Conservation (phyloP, 2,797 vertebrate species). For the Cynodonichthys magdalenae region DNA sequence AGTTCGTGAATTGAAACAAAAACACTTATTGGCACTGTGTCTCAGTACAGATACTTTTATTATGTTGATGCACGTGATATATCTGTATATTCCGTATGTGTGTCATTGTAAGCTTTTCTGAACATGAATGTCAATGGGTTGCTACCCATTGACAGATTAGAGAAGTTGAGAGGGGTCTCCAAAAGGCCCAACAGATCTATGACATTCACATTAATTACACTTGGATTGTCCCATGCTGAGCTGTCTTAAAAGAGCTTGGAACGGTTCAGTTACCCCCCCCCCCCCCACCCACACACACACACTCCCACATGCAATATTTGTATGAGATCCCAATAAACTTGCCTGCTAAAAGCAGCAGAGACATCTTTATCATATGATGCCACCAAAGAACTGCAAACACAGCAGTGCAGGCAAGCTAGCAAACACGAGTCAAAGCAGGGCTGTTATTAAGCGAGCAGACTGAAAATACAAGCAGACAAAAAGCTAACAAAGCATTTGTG, state of each 20-base stretch:
- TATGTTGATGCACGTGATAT: not conserved
- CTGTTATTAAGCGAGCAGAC: constrained; percentile 72
- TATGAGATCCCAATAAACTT: constrained; percentile 30
- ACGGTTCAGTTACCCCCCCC: no score
- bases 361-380: constrained; percentile 28
- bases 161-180: constrained; percentile 45
- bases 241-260: constrained; percentile 35
- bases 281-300: constrained; percentile 3
- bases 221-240: constrained; percentile 27
- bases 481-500: constrained; percentile 53
- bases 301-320: not conserved
- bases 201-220: constrained; percentile 61
- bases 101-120: constrained; percentile 11
- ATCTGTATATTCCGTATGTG: constrained; percentile 9
- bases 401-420: constrained; percentile 28
- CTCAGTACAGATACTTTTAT: not conserved
- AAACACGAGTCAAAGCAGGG: constrained; percentile 61
- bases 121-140: constrained; percentile 17
- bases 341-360: constrained; percentile 29
- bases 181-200: constrained; percentile 61
- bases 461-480: constrained; percentile 58
- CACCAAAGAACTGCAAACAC: constrained; percentile 60
- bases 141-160: constrained; percentile 54
- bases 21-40: constrained; percentile 2
- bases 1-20: constrained; percentile 37